These are phyloP conservation scores for Dryomyza anilis DNA, from an alignment of 2,888 invertebrate species.

Conservation along the genomic window DNA sequence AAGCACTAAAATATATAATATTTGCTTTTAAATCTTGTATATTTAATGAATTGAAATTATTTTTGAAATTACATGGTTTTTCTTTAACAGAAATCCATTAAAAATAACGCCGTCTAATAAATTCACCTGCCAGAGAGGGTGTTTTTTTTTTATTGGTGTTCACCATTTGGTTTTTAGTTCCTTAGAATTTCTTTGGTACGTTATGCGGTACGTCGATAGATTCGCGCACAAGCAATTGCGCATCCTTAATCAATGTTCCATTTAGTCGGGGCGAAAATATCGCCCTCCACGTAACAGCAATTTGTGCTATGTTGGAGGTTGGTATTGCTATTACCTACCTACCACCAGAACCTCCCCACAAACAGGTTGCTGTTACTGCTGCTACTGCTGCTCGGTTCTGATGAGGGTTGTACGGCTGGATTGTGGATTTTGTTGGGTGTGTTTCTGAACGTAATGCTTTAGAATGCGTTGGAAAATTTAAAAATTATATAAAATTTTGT, in stretches of 20 bases:
- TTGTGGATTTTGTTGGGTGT: not conserved
- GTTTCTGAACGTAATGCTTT: too few relatives aligned
- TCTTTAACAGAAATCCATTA: too few relatives aligned
- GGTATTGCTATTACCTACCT: not conserved
- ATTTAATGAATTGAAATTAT: too few relatives aligned
- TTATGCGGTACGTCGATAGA: conserved; percentile 32
- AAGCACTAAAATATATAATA: too few relatives aligned
- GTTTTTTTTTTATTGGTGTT: too few relatives aligned
- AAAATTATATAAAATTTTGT: too few relatives aligned
- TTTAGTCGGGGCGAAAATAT: not conserved
- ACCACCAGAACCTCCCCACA: not conserved
- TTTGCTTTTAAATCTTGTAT: too few relatives aligned
- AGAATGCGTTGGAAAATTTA: too few relatives aligned
- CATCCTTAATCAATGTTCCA: conserved; percentile 14
- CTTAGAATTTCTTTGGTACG: too few relatives aligned
- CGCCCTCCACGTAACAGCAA: not conserved
- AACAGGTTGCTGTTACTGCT: not conserved
- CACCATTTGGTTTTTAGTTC: too few relatives aligned
- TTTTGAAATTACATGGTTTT: too few relatives aligned
- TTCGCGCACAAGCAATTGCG: conserved; percentile 47
- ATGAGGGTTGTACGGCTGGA: not conserved
- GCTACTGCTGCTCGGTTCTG: not conserved
- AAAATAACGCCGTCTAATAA: conserved; percentile 2
- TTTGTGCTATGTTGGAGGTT: not conserved
- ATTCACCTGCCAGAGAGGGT: not conserved